phyloP scores from a whole-genome alignment of 1,140 invertebrate genomes.

The Zaprionus camerounensis region DNA sequence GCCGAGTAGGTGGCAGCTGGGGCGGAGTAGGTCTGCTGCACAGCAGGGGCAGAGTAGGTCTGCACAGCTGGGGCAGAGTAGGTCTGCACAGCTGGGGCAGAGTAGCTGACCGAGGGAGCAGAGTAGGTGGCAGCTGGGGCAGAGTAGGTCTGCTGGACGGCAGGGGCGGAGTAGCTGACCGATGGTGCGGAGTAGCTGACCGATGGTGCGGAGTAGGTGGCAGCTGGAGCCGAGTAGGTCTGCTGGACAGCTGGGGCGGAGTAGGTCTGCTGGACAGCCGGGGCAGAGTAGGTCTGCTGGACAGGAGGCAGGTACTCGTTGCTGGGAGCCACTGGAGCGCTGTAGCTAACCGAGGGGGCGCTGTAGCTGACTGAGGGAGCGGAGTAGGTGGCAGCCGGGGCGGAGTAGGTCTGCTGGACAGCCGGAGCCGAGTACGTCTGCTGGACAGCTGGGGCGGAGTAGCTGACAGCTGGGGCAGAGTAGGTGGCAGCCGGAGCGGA shows the following conservation, averaged over 20 bases:
- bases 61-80: conserved; percentile 27
- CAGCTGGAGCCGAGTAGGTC: conserved; percentile 39
- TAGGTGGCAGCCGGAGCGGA: conserved; percentile 11
- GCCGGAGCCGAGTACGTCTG: conserved; percentile 33
- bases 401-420: conserved; percentile 28
- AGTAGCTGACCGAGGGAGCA: conserved; percentile 37
- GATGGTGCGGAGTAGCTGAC: conserved; percentile 44
- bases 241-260: conserved; percentile 17
- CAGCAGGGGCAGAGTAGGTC: conserved; percentile 40
- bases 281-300: conserved; percentile 30
- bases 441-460: conserved; percentile 50
- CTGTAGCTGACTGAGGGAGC: conserved; percentile 44
- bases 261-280: conserved; percentile 27
- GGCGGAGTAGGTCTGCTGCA: conserved; percentile 38
- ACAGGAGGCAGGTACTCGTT: conserved; percentile 73
- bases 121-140: conserved; percentile 50
- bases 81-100: conserved; percentile 29
- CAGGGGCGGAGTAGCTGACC: conserved; percentile 52
- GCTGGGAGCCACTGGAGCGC: conserved; percentile 45
- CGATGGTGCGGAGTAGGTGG: conserved; percentile 49
- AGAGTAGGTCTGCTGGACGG: conserved; percentile 47
- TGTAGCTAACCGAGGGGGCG: conserved; percentile 49
- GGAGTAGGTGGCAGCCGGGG: conserved; percentile 36
- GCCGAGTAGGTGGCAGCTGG: conserved; percentile 44
- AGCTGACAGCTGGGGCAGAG: conserved; percentile 35